phyloP scores from a whole-genome alignment of 2,888 invertebrate genomes.

The Argyra leucocephala region DNA sequence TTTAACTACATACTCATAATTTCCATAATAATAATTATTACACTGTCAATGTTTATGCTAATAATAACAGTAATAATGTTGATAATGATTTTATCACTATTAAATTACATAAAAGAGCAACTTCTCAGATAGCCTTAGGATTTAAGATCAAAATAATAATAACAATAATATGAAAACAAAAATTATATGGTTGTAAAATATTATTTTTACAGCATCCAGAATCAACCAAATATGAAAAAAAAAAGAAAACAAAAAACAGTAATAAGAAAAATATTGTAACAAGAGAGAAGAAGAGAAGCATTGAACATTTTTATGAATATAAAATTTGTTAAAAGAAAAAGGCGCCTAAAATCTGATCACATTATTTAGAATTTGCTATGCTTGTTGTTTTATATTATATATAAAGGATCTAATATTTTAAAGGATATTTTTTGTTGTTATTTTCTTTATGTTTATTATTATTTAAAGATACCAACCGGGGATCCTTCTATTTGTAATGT shows the following conservation, averaged over 20 bases:
- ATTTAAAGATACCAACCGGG: not conserved
- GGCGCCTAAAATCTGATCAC: slow-evolving; percentile 6
- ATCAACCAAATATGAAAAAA: too few relatives aligned
- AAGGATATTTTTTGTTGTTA: not conserved
- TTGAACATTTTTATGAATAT: too few relatives aligned
- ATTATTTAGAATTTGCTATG: not conserved
- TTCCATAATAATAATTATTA: not conserved
- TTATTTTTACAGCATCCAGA: not conserved
- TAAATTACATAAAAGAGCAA: not conserved
- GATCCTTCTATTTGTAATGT: too few relatives aligned
- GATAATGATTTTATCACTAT: slow-evolving; percentile 2
- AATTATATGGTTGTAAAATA: not conserved
- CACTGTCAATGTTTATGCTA: not conserved
- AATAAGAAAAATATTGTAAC: too few relatives aligned
- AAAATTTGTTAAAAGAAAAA: too few relatives aligned
- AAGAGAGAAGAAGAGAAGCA: too few relatives aligned
- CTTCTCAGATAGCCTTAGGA: not conserved
- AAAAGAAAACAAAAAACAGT: too few relatives aligned
- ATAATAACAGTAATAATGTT: not conserved
- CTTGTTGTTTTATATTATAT: not conserved
- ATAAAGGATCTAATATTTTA: not conserved
- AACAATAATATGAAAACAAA: not conserved
- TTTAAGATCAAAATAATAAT: not conserved
- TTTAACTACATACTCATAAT: slow-evolving; percentile 1
- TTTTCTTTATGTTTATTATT: not conserved